A percentile compares a stretch with the other conserved stretches of the same genome.
These are phyloP conservation scores for Sebastes miniatus DNA, from an alignment of 2,797 vertebrate genomes.

Conservation along the genomic window DNA sequence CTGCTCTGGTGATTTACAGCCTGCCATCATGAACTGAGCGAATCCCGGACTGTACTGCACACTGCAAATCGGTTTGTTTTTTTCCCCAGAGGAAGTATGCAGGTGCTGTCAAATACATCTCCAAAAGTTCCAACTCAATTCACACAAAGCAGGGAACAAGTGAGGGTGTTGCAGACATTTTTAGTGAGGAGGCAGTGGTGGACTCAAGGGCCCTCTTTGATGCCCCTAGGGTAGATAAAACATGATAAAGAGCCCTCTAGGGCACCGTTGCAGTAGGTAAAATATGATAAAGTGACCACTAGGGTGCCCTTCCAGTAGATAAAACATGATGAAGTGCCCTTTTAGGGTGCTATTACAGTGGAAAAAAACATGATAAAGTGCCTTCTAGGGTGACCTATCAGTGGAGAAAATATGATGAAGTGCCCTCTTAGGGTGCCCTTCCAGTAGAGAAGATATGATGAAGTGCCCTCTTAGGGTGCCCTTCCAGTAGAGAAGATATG, in stretches of 20 bases:
- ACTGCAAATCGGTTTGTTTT: slow-evolving; percentile 48
- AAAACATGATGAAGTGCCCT: not conserved
- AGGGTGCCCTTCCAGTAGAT: not conserved
- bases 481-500: too few species aligned
- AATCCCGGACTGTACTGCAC: slow-evolving; percentile 46
- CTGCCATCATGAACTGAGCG: slow-evolving; percentile 29
- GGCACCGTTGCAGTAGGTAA: not conserved
- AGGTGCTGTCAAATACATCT: slow-evolving; percentile 34
- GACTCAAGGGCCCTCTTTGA: not conserved
- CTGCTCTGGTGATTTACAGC: slow-evolving; percentile 55
- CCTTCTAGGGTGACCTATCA: too few species aligned
- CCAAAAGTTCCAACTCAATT: not conserved
- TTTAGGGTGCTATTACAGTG: too few species aligned
- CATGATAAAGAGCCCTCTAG: not conserved
- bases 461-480: too few species aligned
- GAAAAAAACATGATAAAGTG: too few species aligned
- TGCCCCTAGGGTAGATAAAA: not conserved
- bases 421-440: too few species aligned
- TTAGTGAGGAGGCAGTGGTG: not conserved
- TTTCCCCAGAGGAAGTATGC: slow-evolving; percentile 50
- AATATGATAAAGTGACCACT: not conserved
- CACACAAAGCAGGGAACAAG: slow-evolving; percentile 41
- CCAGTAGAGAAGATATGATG: too few species aligned
- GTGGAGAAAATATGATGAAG: too few species aligned
- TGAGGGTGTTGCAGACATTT: slow-evolving; percentile 37